Base-by-base conservation (phyloP, 1,140 invertebrate genomes). In the Gryon sp. region DNA sequence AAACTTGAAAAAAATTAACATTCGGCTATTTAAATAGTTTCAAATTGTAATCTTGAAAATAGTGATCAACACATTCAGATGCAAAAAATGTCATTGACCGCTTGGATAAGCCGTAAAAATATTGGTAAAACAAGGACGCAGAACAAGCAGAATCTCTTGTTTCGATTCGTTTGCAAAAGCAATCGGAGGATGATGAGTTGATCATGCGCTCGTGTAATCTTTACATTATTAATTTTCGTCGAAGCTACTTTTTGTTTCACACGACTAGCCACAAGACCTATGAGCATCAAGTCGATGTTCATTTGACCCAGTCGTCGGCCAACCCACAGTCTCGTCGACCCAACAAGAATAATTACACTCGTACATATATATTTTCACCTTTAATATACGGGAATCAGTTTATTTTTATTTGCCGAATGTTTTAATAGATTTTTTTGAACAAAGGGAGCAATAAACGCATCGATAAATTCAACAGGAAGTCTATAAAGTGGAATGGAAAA, bases 121-220 rank as follows among this genome's bases (percentile, higher is more conserved):
- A 46, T 63, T 62, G 38, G 57, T 40, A 48, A 11, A 30, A 22
- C 32, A 63, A 14, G 32, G 40, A 19, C 22, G 22, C 20, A 18
- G 40, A 38, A 38, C 12, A 32, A 62, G 15, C 57, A 48, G 43
- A 46, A 66, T 66, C 30, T 45, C 24, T n/a, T n/a, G 48, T 53
- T 36, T 30, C 20, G 48, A 38, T 34, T 53, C 62, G 62, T 53
- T 66, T 34, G 8, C 20, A 36, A 4, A 14, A 66, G 53, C 45
- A 66, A 66, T 53, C 30, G 62, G 62, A 66, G 62, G 48, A 66
- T 66, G 62, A 66, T 66, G 62, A 36, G 46, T 48, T 55, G n/a
- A n/a, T n/a, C n/a, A n/a, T n/a, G n/a, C n/a, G n/a, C n/a, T n/a
- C n/a, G n/a, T n/a, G n/a, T n/a, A n/a, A n/a, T n/a, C n/a, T n/a